Evolutionary conservation across 2,797 vertebrate species (phyloP), one percentile per base, ranked within the genome.

Genomic region (Mallotus villosus): DNA sequence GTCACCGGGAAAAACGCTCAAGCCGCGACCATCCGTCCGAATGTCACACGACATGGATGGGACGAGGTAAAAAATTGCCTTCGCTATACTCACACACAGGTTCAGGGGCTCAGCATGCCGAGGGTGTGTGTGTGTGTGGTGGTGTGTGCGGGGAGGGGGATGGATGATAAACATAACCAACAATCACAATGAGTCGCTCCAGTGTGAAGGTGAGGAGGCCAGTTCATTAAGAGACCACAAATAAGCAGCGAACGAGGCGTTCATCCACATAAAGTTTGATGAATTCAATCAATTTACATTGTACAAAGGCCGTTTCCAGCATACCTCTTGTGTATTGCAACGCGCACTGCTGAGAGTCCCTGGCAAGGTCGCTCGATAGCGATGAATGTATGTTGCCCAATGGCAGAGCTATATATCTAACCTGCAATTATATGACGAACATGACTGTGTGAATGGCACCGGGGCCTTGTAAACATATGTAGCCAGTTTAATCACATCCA

Each of bases 131-230:
- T 25, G 25, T 25, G 29, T 4, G 29, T 32, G 29, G 0, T 5
- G 4, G 34, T 34, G 32, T 34, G 32, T 34, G 25, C n/a, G 34
- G 2, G 34, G 34, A 2, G n/a, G 34, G 21, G 46, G 16, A 0
- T 5, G 25, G 57, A 67, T 27, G 29, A 67, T 88, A 88, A 90
- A 89, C 87, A 88, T 86, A 90, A 88, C 85, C 88, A 82, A 86
- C 88, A 90, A 91, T 91, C 88, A 89, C 85, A 74, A 76, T n/a
- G n/a, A 84, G 21, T 84, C 88, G 80, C 86, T 87, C 71, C 78
- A 85, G 82, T 88, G 88, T 90, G 90, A 92, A 92, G 90, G 89
- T 88, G 88, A 88, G 84, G 81, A 89, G n/a, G 84, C 85, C 83
- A 74, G 88, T 85, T 84, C 82, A 88, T 90, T 88, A 88, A 81